Conservation (phyloP, 2,113 vertebrate genomes). For the Hipposideros armiger region DNA sequence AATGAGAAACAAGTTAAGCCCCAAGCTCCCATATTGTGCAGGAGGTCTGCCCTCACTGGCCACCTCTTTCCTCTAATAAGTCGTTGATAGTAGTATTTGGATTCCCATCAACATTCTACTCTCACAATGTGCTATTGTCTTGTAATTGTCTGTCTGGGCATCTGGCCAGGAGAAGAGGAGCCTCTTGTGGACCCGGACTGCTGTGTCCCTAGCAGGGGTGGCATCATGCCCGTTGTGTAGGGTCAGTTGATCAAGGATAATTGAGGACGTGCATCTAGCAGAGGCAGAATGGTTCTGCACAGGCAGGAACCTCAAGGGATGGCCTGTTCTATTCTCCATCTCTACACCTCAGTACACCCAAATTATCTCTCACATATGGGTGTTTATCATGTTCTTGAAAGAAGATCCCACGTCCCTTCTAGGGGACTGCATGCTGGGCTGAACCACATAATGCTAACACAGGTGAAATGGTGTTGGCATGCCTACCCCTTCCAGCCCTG, state of each 20-base stretch:
- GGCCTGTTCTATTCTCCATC: slow-evolving; percentile 12
- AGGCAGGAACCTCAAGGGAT: slow-evolving; percentile 16
- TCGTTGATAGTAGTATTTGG: background rate
- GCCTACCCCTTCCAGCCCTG: slow-evolving; percentile 12
- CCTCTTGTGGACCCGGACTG: background rate
- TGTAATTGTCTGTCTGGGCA: background rate
- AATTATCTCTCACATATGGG: slow-evolving; percentile 64
- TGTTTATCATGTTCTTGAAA: slow-evolving; percentile 62
- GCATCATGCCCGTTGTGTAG: background rate
- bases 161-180: background rate
- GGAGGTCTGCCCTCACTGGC: background rate
- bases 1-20: background rate
- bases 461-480: background rate
- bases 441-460: slow-evolving; percentile 49
- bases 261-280: background rate
- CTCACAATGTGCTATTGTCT: background rate
- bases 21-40: rapidly evolving
- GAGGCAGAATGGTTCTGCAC: background rate
- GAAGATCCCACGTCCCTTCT: slow-evolving; percentile 18
- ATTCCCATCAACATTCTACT: background rate
- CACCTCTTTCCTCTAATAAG: background rate
- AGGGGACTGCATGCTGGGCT: background rate
- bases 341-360: slow-evolving; percentile 23
- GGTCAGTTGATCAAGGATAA: background rate
- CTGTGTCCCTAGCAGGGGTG: background rate